Evolutionary conservation across 2,888 invertebrate genomes (phyloP).

Genomic region (Drosophila prostipennis): DNA sequence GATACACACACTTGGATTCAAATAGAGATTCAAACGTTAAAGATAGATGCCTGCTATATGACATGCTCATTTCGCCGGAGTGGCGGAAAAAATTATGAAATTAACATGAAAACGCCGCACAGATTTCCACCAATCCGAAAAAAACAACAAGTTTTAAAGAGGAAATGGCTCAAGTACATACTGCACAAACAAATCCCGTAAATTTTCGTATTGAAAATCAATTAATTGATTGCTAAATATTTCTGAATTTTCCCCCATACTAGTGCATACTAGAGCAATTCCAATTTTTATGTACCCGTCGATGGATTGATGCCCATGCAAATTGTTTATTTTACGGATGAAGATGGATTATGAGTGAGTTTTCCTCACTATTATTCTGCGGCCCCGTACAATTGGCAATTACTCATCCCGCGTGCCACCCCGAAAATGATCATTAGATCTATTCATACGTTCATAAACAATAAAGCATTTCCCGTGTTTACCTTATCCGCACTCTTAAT

Average conservation of each 20-base stretch:
- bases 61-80: slow-evolving; percentile 72
- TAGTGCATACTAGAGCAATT: slow-evolving; percentile 1
- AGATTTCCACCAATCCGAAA: slow-evolving; percentile 19
- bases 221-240: slow-evolving; percentile 77
- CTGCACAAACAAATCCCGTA: slow-evolving; percentile 39
- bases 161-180: slow-evolving; percentile 57
- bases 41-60: slow-evolving; percentile 61
- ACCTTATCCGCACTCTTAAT: slow-evolving; percentile 71
- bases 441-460: slow-evolving; percentile 71
- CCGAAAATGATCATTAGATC: slow-evolving; percentile 60
- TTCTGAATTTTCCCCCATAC: slow-evolving; percentile 24
- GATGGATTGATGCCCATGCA: slow-evolving; percentile 71
- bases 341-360: slow-evolving; percentile 76
- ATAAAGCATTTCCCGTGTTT: slow-evolving; percentile 70
- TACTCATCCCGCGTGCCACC: slow-evolving; percentile 59
- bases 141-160: slow-evolving; percentile 29
- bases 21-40: slow-evolving; percentile 43
- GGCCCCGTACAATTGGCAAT: slow-evolving; percentile 42
- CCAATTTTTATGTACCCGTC: slow-evolving; percentile 55
- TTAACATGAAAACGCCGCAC: slow-evolving; percentile 60
- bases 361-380: slow-evolving; percentile 50
- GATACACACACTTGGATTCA: slow-evolving; percentile 40
- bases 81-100: slow-evolving; percentile 73
- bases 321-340: slow-evolving; percentile 75
- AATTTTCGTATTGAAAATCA: slow-evolving; percentile 68